These are phyloP conservation scores for Zosterops lateralis DNA, from an alignment of 2,113 vertebrate genomes.

Conservation along the genomic window DNA sequence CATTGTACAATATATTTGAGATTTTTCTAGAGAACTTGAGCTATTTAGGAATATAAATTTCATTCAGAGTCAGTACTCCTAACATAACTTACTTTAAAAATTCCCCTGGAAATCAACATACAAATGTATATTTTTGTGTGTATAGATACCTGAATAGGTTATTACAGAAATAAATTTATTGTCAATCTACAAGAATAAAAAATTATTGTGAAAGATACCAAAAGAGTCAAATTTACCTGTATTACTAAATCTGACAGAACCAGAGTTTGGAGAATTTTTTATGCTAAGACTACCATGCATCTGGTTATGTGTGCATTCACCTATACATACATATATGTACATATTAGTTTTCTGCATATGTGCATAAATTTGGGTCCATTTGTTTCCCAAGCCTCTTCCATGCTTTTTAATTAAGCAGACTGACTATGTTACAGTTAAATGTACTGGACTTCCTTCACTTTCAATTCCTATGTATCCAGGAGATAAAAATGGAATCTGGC, in stretches of 20 bases:
- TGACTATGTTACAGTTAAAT: neutral
- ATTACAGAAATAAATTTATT: neutral
- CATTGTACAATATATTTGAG: neutral
- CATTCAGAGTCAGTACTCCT: neutral
- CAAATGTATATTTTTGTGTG: neutral
- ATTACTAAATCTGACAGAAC: neutral
- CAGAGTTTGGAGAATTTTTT: neutral
- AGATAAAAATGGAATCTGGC: neutral
- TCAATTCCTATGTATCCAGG: neutral
- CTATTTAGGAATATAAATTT: neutral
- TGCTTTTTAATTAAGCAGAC: neutral
- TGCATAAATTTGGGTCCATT: neutral
- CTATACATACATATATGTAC: too few relatives aligned
- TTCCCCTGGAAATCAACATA: neutral
- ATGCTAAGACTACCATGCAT: neutral
- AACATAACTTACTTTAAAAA: neutral
- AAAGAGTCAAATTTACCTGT: neutral
- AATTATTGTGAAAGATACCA: neutral
- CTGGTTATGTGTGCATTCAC: neutral
- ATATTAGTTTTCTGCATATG: neutral
- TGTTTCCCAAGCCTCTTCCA: neutral
- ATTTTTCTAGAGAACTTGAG: constrained; percentile 10
- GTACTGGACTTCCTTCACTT: neutral
- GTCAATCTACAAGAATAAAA: neutral
- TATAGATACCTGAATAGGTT: neutral